Percentiles rank a stretch among this genome's conserved stretches.
phyloP scores from a whole-genome alignment of 2,797 vertebrate genomes.

The Phataginus tetradactyla region DNA sequence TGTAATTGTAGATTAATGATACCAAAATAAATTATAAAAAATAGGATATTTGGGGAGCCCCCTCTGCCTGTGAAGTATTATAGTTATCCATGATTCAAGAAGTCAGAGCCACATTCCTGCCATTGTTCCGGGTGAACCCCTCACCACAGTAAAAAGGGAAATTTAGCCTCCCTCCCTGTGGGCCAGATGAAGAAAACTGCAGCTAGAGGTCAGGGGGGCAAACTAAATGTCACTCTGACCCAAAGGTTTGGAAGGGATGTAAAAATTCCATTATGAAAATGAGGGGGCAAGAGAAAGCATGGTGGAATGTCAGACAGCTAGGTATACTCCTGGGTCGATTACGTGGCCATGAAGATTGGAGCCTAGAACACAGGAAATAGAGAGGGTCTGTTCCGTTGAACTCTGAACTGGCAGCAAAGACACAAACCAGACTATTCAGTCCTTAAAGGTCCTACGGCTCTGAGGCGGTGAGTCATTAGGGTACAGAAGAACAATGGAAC shows the following conservation, averaged over 20 bases:
- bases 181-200: conserved; percentile 45
- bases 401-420: neutral
- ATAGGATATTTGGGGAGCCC: neutral
- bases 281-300: neutral
- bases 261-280: conserved; percentile 35
- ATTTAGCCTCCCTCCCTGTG: neutral
- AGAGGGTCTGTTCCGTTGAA: neutral
- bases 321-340: neutral
- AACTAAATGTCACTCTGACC: conserved; percentile 53
- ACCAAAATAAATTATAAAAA: no score
- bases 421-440: neutral
- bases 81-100: neutral
- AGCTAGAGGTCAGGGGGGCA: neutral
- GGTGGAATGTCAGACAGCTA: neutral
- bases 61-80: neutral
- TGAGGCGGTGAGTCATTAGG: neutral
- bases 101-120: conserved; percentile 27
- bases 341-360: neutral
- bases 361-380: neutral
- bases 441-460: neutral
- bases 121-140: conserved; percentile 15
- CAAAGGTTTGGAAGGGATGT: conserved; percentile 41
- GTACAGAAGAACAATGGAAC: neutral
- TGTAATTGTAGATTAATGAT: no score
- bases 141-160: conserved; percentile 54